Percentiles rank a stretch among this genome's conserved stretches.
Conservation (phyloP, 1,140 invertebrate genomes). For the Drosophila sulfurigaster region DNA sequence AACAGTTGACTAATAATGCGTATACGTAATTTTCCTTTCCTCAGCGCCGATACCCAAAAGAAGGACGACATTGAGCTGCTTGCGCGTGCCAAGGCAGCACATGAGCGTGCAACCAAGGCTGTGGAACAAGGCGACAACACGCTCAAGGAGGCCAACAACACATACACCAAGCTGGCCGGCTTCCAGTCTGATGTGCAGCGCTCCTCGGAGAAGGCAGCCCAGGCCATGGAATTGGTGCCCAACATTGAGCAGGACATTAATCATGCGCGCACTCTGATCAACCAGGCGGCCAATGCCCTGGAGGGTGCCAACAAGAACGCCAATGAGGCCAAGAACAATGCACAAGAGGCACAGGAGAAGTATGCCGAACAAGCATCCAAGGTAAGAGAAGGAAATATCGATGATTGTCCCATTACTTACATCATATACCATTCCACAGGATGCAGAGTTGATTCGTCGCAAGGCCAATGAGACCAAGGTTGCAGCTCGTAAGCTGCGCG, state of each 20-base stretch:
- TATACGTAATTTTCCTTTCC: neutral
- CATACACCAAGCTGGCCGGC: conserved; percentile 91
- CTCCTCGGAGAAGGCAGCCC: conserved; percentile 90
- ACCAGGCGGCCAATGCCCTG: conserved; percentile 88
- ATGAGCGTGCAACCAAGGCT: conserved; percentile 91
- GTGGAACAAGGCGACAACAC: conserved; percentile 93
- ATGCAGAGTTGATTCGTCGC: conserved; percentile 91
- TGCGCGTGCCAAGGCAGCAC: conserved; percentile 89
- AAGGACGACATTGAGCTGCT: conserved; percentile 86
- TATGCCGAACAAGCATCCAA: conserved; percentile 90
- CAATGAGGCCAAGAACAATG: conserved; percentile 90
- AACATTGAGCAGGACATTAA: conserved; percentile 88
- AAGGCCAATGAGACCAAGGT: conserved; percentile 91
- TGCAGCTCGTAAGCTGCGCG: conserved; percentile 90
- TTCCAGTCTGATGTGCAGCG: conserved; percentile 95
- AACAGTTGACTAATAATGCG: neutral
- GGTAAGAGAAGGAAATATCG: conserved; percentile 85
- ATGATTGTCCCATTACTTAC: neutral
- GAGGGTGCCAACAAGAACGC: conserved; percentile 92
- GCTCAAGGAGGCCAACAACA: conserved; percentile 94
- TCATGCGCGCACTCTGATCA: conserved; percentile 86
- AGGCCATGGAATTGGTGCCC: conserved; percentile 91
- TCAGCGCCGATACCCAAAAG: conserved; percentile 80
- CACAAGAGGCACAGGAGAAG: conserved; percentile 91
- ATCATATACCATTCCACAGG: conserved; percentile 64